Percentiles rank a stretch among this genome's conserved stretches.
phyloP scores from a whole-genome alignment of 2,113 vertebrate species.

The Eubucco bourcierii region DNA sequence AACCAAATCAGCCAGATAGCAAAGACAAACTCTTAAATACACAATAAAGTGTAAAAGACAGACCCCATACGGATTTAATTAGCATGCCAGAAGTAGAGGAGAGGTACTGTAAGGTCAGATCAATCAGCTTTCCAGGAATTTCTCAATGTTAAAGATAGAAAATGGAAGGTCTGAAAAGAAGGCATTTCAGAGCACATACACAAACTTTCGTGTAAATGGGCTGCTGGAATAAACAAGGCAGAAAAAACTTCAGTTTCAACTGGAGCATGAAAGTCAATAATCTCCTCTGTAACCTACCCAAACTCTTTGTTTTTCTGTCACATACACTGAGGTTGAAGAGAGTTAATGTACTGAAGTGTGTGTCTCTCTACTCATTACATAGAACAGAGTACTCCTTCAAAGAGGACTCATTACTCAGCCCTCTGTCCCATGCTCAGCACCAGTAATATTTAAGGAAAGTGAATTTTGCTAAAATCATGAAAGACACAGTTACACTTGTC shows the following conservation, averaged over 20 bases:
- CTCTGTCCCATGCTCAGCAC: not conserved
- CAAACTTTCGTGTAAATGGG: not conserved
- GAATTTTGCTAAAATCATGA: not conserved
- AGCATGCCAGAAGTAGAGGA: not conserved
- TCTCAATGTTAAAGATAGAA: not conserved
- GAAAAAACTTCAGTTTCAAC: conserved; percentile 2
- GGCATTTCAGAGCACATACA: not conserved
- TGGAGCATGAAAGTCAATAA: not conserved
- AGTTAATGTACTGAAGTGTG: not conserved
- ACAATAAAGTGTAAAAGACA: not conserved
- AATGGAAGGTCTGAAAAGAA: not conserved
- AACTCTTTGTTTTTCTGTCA: conserved; percentile 6
- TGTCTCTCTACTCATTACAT: not conserved
- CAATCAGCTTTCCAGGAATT: not conserved
- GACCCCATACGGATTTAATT: not conserved
- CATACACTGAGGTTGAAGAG: not conserved
- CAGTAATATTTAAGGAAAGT: not conserved
- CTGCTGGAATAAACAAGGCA: not conserved
- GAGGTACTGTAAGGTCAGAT: not conserved
- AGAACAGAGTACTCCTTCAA: not conserved
- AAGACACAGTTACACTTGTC: not conserved
- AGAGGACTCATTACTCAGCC: not conserved
- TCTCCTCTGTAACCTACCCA: not conserved
- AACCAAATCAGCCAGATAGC: not conserved
- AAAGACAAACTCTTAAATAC: not conserved